phyloP scores from a whole-genome alignment of 2,113 vertebrate genomes.

The Datnioides undecimradiatus region DNA sequence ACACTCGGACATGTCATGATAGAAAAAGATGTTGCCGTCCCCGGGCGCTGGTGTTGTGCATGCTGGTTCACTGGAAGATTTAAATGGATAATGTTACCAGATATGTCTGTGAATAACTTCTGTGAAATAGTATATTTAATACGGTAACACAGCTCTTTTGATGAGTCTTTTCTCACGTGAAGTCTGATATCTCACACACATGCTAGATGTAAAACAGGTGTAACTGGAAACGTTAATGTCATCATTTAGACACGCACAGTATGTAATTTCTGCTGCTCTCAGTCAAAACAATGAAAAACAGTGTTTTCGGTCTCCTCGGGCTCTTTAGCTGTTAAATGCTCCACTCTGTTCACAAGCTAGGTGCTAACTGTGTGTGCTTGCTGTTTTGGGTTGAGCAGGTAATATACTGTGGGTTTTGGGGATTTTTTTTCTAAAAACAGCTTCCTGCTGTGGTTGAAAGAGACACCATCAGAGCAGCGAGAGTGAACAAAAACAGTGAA shows the following conservation, averaged over 20 bases:
- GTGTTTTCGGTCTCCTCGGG: not conserved
- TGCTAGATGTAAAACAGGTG: not conserved
- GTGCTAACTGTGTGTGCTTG: not conserved
- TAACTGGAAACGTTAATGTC: not conserved
- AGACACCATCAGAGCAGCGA: not conserved
- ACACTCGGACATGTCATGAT: not conserved
- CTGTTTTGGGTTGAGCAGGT: not conserved
- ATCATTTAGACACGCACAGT: too few species aligned
- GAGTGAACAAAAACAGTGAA: not conserved
- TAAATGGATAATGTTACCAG: not conserved
- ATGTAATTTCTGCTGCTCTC: too few species aligned
- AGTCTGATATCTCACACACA: not conserved
- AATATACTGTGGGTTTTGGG: not conserved
- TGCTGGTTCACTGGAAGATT: not conserved
- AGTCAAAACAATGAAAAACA: too few species aligned
- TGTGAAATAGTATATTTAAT: not conserved
- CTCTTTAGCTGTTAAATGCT: not conserved
- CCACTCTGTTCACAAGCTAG: not conserved
- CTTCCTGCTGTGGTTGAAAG: not conserved
- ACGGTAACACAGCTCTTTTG: not conserved
- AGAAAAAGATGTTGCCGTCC: conserved; percentile 10
- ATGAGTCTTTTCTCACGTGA: not conserved
- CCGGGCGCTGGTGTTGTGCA: not conserved
- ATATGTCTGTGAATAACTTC: not conserved
- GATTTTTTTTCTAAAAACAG: not conserved